Conservation (phyloP, 2,888 invertebrate genomes). For the Chydorus sphaericus region DNA sequence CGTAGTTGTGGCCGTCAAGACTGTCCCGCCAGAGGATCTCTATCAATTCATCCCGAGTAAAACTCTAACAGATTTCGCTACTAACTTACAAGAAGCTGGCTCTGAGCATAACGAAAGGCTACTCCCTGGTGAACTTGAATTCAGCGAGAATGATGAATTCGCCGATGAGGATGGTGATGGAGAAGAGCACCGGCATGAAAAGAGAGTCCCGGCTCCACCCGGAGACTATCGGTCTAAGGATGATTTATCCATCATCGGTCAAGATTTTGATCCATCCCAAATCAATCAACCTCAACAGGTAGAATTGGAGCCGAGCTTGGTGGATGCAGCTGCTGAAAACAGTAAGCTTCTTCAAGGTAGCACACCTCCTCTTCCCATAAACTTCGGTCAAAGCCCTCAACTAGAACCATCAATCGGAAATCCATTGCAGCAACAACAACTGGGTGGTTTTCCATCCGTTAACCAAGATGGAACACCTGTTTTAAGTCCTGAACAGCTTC, state of each 20-base stretch:
- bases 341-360: background rate
- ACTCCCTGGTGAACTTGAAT: constrained; percentile 49
- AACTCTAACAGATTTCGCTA: constrained; percentile 75
- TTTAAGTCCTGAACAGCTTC: constrained; percentile 52
- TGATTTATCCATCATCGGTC: constrained; percentile 55
- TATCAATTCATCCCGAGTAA: constrained; percentile 75
- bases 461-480: constrained; percentile 4
- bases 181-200: constrained; percentile 30
- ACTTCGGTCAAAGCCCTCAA: constrained; percentile 22
- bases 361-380: constrained; percentile 11
- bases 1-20: constrained; percentile 78
- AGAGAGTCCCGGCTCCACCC: constrained; percentile 26
- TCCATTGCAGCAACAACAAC: background rate
- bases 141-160: constrained; percentile 60
- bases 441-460: background rate
- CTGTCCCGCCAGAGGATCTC: constrained; percentile 69
- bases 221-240: constrained; percentile 43
- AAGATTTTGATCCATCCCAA: constrained; percentile 51
- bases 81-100: constrained; percentile 69
- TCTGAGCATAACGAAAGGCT: constrained; percentile 56
- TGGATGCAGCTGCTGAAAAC: background rate
- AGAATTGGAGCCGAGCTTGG: constrained; percentile 15
- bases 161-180: constrained; percentile 33
- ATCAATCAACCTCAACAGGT: constrained; percentile 39
- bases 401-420: background rate